phyloP scores from a whole-genome alignment of 2,888 invertebrate species.

The Sesia bembeciformis region DNA sequence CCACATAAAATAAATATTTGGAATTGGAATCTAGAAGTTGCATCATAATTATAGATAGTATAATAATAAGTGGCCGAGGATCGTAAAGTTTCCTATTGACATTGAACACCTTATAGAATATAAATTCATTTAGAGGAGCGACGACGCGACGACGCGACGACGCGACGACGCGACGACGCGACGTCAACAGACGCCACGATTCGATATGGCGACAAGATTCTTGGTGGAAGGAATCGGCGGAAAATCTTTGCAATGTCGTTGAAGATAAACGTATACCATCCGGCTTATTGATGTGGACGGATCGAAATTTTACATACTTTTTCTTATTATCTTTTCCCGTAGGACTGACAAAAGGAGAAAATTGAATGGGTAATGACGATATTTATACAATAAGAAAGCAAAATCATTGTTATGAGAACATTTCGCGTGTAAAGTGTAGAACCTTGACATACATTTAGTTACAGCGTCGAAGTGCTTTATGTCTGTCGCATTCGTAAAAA shows the following conservation, averaged over 20 bases:
- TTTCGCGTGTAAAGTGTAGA: constrained; percentile 3
- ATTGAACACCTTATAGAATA: neutral
- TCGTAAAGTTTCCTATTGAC: neutral
- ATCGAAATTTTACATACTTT: too few species aligned
- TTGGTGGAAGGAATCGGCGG: neutral
- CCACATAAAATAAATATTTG: neutral
- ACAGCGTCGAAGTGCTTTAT: constrained; percentile 27
- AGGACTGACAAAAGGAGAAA: neutral
- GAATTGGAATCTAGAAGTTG: neutral
- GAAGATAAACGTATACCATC: too few species aligned
- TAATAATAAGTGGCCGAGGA: neutral
- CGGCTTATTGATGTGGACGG: too few species aligned
- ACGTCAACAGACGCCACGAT: neutral
- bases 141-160: neutral
- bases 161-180: neutral
- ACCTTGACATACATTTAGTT: constrained; percentile 47
- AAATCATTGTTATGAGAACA: neutral
- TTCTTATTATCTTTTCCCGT: neutral
- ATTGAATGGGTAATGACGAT: neutral
- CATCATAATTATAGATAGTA: neutral
- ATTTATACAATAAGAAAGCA: neutral
- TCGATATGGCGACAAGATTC: neutral
- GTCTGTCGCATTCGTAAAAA: constrained; percentile 32
- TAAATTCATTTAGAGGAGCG: neutral
- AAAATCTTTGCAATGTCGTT: neutral